Base-by-base conservation (phyloP, 2,113 vertebrate genomes). In the Athene noctua region DNA sequence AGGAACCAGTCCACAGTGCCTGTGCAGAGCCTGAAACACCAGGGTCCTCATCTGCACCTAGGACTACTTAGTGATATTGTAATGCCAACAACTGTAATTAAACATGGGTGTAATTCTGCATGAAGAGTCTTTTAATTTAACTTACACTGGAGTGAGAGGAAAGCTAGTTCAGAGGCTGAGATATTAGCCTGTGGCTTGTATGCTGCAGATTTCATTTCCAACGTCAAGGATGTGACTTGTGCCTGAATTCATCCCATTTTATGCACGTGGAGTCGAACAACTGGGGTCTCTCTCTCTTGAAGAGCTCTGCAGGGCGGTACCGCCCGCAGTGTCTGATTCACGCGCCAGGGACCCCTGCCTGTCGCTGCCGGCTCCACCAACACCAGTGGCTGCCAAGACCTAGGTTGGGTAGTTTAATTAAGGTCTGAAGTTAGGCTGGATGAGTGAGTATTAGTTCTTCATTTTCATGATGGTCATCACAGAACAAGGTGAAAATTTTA, bases 301-400 rank as follows among this genome's bases (percentile, higher is more conserved):
- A 42, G 52, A 36, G 25, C 38, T 70, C 70, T 59, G 44, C 75
- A 54, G 77, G n/a, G 15, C 54, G 27, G 55, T 11, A 29, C 40
- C 30, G 27, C 38, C 38, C 3, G 0, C 57, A 25, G 38, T 5
- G 6, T 14, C 79, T 13, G 38, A 47, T 46, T 32, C 38, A 18
- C 3, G 0, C 4, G 4, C 47, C 55, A 72, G 40, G 52, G 65
- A 62, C 1, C 0, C 75, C 59, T 38, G 38, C 27, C 46, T 20
- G 59, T 80, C 2, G 1, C 40, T 85, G 59, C 26, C 2, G 1
- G 34, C 55, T 74, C 78, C 67, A 38, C 20, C 30, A 42, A 84
- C 32, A 77, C 11, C 29, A 15, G 34, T 4, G 29, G 29, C 22
- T 47, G 44, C 46, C 55, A 80, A 47, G 51, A 65, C 63, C 67